Conservation (phyloP, 2,113 vertebrate species). For the Piprites chloris region DNA sequence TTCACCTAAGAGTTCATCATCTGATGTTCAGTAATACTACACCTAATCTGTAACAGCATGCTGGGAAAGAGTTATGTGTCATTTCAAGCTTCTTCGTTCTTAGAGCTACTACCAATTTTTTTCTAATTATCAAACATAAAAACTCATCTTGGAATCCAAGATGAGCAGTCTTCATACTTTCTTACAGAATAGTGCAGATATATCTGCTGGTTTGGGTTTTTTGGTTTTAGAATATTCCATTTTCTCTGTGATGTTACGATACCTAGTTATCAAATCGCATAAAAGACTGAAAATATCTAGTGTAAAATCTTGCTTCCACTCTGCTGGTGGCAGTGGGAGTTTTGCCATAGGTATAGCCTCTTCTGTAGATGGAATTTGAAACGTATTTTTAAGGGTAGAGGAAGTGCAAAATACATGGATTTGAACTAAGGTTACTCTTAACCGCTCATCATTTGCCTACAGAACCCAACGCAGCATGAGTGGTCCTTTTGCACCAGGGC, state of each 20-base stretch:
- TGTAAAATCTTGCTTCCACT: not conserved
- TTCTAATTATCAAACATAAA: not conserved
- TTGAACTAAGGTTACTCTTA: not conserved
- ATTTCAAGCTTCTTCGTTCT: not conserved
- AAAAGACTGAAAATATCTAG: not conserved
- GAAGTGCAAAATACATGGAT: not conserved
- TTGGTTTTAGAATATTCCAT: not conserved
- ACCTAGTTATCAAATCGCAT: not conserved
- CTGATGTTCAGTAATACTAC: not conserved
- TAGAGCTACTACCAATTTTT: not conserved
- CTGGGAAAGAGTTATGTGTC: not conserved
- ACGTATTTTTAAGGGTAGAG: not conserved
- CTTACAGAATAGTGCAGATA: fast-evolving
- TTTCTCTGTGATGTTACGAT: not conserved
- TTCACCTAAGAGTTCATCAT: not conserved
- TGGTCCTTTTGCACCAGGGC: conserved; percentile 88
- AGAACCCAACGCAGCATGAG: conserved; percentile 88
- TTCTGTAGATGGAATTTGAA: not conserved
- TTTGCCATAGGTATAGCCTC: not conserved
- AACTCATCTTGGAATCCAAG: not conserved
- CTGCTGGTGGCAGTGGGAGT: not conserved
- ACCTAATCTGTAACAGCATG: not conserved
- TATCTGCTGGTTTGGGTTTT: not conserved
- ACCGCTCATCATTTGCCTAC: conserved; percentile 26
- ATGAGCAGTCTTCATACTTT: not conserved